phyloP scores from a whole-genome alignment of 2,888 invertebrate species.

The Linyphia triangularis region DNA sequence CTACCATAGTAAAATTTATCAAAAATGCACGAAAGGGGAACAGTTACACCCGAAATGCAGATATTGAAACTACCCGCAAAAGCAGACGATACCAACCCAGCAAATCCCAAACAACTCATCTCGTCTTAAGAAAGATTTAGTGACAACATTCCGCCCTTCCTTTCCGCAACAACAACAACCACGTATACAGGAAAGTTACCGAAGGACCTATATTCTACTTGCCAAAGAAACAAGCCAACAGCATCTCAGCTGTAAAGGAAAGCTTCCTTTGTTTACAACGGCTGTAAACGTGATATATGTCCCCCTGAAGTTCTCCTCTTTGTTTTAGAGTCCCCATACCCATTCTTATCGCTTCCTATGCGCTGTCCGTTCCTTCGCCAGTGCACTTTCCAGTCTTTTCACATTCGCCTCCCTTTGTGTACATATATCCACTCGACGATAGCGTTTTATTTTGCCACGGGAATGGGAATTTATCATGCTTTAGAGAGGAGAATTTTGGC shows the following conservation, averaged over 20 bases:
- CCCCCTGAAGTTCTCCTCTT: conserved; percentile 52
- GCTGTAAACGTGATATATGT: conserved; percentile 63
- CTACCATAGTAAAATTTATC: too few species aligned
- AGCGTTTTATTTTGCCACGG: conserved; percentile 39
- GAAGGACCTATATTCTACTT: conserved; percentile 34
- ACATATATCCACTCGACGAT: conserved; percentile 6
- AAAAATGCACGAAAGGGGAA: not conserved
- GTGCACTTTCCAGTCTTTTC: conserved; percentile 19
- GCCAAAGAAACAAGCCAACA: conserved; percentile 49
- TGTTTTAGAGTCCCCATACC: conserved; percentile 38
- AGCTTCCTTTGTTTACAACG: conserved; percentile 56
- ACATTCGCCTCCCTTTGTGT: not conserved
- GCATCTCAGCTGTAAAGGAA: conserved; percentile 52
- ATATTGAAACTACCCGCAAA: not conserved
- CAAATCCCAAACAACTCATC: conserved; percentile 10
- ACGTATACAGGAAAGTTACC: conserved; percentile 45
- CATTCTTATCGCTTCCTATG: conserved; percentile 3
- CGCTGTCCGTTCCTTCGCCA: not conserved
- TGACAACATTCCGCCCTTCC: not conserved
- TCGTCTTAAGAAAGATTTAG: conserved; percentile 51
- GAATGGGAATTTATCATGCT: conserved; percentile 57
- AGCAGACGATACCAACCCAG: not conserved
- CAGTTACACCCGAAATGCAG: not conserved
- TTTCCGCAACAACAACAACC: not conserved
- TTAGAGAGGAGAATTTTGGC: conserved; percentile 63